A percentile compares a stretch with the other conserved stretches of the same genome.
Conservation (phyloP, 2,888 invertebrate genomes). For the Mesoligia furuncula region DNA sequence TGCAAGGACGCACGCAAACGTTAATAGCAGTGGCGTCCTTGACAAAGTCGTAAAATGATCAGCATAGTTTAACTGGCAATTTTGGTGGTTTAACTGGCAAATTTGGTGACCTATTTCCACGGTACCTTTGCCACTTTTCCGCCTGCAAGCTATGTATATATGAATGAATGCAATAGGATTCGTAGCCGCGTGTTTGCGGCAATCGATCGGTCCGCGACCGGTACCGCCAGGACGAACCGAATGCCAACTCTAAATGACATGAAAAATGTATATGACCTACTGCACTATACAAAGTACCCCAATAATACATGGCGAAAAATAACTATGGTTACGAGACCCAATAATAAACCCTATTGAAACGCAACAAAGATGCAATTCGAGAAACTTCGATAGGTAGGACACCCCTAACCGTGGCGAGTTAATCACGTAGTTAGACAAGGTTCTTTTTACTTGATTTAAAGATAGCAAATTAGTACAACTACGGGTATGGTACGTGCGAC, state of each 20-base stretch:
- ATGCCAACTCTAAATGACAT: constrained; percentile 78
- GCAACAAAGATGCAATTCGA: constrained; percentile 9
- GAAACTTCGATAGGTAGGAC: not conserved
- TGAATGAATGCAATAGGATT: constrained; percentile 73
- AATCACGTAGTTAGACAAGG: constrained; percentile 1
- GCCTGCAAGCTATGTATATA: constrained; percentile 57
- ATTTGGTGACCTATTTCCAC: constrained; percentile 72
- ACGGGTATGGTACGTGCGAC: constrained; percentile 21
- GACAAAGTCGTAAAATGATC: constrained; percentile 53
- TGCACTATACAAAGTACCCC: constrained; percentile 52
- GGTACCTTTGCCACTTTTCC: constrained; percentile 50
- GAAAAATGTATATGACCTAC: constrained; percentile 74
- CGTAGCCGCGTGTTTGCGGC: constrained; percentile 74
- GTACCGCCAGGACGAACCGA: constrained; percentile 80
- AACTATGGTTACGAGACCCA: not conserved
- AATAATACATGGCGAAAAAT: constrained; percentile 18
- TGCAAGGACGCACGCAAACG: constrained; percentile 61
- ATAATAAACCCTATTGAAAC: constrained; percentile 32
- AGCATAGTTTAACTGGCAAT: constrained; percentile 27
- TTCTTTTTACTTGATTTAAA: not conserved
- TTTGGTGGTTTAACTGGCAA: no score
- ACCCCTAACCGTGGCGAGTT: not conserved
- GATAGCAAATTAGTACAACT: not conserved
- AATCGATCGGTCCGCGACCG: constrained; percentile 85
- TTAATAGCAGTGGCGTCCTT: constrained; percentile 54